A percentile compares a stretch with the other conserved stretches of the same genome.
phyloP scores from a whole-genome alignment of 2,888 invertebrate species.

The Andrena marginata region DNA sequence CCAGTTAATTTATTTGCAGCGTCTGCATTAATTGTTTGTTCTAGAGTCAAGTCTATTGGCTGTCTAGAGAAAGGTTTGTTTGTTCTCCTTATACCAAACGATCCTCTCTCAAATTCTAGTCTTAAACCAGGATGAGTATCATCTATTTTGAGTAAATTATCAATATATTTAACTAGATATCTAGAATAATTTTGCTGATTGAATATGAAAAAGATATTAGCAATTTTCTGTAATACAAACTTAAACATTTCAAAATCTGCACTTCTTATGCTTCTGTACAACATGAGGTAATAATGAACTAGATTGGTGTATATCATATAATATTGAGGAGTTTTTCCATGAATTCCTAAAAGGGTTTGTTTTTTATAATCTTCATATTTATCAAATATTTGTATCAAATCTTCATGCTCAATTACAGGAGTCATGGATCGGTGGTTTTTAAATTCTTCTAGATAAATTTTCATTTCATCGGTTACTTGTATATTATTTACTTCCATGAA shows the following conservation, averaged over 20 bases:
- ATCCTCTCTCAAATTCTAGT: slow-evolving; percentile 7
- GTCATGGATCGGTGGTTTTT: background rate
- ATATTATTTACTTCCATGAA: slow-evolving; percentile 22
- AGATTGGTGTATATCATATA: slow-evolving; percentile 2
- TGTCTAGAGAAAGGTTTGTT: slow-evolving; percentile 5
- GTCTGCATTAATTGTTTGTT: slow-evolving; percentile 67
- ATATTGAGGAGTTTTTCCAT: slow-evolving; percentile 3
- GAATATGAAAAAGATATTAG: slow-evolving; percentile 26
- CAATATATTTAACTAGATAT: slow-evolving; percentile 1
- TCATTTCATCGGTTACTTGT: slow-evolving; percentile 1
- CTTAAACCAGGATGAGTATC: slow-evolving; percentile 22
- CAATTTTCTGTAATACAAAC: slow-evolving; percentile 45
- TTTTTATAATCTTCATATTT: slow-evolving; percentile 2
- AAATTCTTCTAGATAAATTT: background rate
- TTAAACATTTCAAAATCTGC: slow-evolving; percentile 37
- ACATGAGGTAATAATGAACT: background rate
- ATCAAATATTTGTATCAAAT: slow-evolving; percentile 53
- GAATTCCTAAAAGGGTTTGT: background rate
- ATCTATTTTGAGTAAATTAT: slow-evolving; percentile 11
- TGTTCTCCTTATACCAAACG: slow-evolving; percentile 28
- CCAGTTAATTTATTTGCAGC: slow-evolving; percentile 65
- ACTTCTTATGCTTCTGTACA: background rate
- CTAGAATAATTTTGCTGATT: slow-evolving; percentile 25
- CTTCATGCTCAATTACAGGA: background rate
- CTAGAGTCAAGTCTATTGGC: slow-evolving; percentile 65